Evolutionary conservation across 1,140 invertebrate species (phyloP).

Genomic region (Meloidogyne hapla): DNA sequence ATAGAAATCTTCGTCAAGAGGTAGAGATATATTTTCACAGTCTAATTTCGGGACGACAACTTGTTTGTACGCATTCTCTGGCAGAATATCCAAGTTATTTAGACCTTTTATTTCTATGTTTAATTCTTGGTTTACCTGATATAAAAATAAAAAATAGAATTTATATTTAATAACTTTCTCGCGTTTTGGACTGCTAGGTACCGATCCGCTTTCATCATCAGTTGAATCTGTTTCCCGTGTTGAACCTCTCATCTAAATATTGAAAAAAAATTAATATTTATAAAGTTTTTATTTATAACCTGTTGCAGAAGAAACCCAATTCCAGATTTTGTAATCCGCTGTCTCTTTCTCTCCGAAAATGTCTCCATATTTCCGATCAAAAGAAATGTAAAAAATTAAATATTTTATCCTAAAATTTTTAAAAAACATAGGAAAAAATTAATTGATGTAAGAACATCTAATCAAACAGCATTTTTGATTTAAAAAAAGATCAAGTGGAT

Average conservation of each 20-base stretch:
- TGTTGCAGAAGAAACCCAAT: constrained; percentile 19
- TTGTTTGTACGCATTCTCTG: neutral
- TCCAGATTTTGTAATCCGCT: neutral
- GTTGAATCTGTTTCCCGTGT: neutral
- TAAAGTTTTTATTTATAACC: neutral
- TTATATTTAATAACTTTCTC: neutral
- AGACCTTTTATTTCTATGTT: neutral
- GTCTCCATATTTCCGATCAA: neutral
- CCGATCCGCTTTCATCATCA: neutral
- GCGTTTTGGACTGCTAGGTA: neutral
- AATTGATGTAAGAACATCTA: too few relatives aligned
- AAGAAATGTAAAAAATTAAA: neutral
- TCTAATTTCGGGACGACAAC: neutral
- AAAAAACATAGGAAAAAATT: too few relatives aligned
- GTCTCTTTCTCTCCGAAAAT: neutral
- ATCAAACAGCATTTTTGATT: too few relatives aligned
- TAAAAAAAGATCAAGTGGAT: too few relatives aligned
- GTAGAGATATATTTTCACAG: neutral
- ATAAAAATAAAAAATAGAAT: neutral
- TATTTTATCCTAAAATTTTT: too few relatives aligned
- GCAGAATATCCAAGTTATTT: neutral
- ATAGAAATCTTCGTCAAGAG: neutral
- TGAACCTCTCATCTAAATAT: neutral
- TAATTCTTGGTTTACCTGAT: neutral
- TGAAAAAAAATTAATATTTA: neutral